Evolutionary conservation across 2,113 vertebrate species (phyloP).

Genomic region (Actenoides hombroni): DNA sequence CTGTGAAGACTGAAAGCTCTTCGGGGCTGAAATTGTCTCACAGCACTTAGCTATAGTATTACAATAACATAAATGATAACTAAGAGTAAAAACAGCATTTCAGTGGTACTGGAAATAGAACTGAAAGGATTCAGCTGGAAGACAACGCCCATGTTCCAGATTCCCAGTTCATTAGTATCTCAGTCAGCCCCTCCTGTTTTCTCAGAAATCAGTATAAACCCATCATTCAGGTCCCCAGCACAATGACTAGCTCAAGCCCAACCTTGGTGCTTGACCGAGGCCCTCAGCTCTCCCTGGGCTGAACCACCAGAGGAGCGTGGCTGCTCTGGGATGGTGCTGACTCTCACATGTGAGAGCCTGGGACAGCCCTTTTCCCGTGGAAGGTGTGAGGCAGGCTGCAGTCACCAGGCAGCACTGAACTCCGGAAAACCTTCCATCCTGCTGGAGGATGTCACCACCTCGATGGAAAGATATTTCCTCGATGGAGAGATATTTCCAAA

Average conservation of each 20-base stretch:
- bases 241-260: not conserved
- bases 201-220: not conserved
- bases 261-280: not conserved
- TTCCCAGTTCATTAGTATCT: not conserved
- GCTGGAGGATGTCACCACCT: not conserved
- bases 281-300: not conserved
- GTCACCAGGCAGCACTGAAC: not conserved
- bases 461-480: not conserved
- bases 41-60: not conserved
- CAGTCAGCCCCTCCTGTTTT: not conserved
- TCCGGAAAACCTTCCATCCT: accelerated
- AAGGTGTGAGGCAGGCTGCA: accelerated
- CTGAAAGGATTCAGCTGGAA: not conserved
- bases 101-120: not conserved
- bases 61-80: not conserved
- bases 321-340: not conserved
- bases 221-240: accelerated
- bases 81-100: not conserved
- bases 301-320: not conserved
- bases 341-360: accelerated
- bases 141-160: not conserved
- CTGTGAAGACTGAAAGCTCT: not conserved
- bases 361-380: not conserved
- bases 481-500: not conserved
- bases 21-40: not conserved